Evolutionary conservation across 2,797 vertebrate species (phyloP), one percentile per base, ranked within the genome.

Genomic region (Oreonectes daqikongensis): DNA sequence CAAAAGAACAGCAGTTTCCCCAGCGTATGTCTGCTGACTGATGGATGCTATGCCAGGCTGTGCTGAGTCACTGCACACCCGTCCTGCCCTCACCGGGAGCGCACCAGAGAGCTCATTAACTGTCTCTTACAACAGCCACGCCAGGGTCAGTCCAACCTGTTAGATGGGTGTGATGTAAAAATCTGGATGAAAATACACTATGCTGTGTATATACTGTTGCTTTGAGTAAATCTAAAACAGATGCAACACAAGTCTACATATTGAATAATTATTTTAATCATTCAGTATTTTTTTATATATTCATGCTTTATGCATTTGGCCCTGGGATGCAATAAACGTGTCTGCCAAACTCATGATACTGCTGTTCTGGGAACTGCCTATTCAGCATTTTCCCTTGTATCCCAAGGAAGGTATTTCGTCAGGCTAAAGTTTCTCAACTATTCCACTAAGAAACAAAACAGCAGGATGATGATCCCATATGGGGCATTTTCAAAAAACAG

Each of bases 31-130:
- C 78, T 48, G 72, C 69, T 80, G 63, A 5, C 81, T 80, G 87
- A 90, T 83, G 82, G 84, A 89, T 85, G 79, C 81, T 73, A 79
- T 84, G 86, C 82, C 80, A 81, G 66, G 72, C 84, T 83, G 67
- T 20, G 79, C 83, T 59, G 89, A 90, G 83, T 91, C 90, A 89
- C 85, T 84, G 72, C 80, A 81, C 64, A 32, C 83, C 86, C 86
- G 86, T 82, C 79, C 76, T 40, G 75, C 53, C 69, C 69, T 75
- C 79, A 83, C 87, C 83, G 80, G 82, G 81, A 83, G 15, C 64
- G 80, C 74, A 81, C 79, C 68, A 65, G 17, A 10, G 80, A 80
- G 70, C 71, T 18, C 48, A 75, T 55, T 55, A 70, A 38, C 69
- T 24, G 38, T 72, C 79, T 46, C 32, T 18, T 61, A 68, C 79